Evolutionary conservation across 2,888 invertebrate species (phyloP).

Genomic region (Eupithecia vulgata): DNA sequence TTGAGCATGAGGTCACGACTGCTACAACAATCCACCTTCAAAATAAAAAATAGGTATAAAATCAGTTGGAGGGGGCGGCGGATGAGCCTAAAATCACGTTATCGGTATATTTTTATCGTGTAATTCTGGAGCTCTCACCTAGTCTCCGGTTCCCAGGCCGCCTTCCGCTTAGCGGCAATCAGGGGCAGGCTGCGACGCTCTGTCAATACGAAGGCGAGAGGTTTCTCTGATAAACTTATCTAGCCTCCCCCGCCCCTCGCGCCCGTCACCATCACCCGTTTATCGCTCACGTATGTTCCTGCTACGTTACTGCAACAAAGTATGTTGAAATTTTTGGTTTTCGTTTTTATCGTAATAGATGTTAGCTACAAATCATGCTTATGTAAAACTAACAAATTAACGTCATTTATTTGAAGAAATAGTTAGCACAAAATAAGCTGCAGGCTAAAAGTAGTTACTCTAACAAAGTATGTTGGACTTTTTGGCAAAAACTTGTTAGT

Average conservation of each 20-base stretch:
- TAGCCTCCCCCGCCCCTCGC: slow-evolving; percentile 57
- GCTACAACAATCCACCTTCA: neutral
- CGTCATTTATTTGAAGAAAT: neutral
- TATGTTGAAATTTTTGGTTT: slow-evolving; percentile 33
- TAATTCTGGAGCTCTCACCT: slow-evolving; percentile 65
- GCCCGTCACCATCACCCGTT: slow-evolving; percentile 66
- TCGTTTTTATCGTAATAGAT: too few species aligned
- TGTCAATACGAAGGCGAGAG: slow-evolving; percentile 82
- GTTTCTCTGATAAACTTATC: slow-evolving; percentile 83
- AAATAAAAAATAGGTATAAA: neutral
- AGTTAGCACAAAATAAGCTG: neutral
- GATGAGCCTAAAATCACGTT: slow-evolving; percentile 39
- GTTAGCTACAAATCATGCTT: too few species aligned
- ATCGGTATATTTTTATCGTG: slow-evolving; percentile 63
- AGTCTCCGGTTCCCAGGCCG: slow-evolving; percentile 70
- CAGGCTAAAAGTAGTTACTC: too few species aligned
- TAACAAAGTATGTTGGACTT: too few species aligned
- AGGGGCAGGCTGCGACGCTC: slow-evolving; percentile 78
- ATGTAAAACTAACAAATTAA: too few species aligned
- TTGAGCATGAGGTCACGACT: slow-evolving; percentile 65
- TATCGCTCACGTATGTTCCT: slow-evolving; percentile 77
- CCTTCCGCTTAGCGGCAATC: slow-evolving; percentile 81
- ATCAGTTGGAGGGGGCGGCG: neutral
- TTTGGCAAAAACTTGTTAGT: neutral
- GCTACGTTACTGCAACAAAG: slow-evolving; percentile 63